These are phyloP conservation scores for Diploptera punctata DNA, from an alignment of 2,888 invertebrate genomes.

Conservation along the genomic window DNA sequence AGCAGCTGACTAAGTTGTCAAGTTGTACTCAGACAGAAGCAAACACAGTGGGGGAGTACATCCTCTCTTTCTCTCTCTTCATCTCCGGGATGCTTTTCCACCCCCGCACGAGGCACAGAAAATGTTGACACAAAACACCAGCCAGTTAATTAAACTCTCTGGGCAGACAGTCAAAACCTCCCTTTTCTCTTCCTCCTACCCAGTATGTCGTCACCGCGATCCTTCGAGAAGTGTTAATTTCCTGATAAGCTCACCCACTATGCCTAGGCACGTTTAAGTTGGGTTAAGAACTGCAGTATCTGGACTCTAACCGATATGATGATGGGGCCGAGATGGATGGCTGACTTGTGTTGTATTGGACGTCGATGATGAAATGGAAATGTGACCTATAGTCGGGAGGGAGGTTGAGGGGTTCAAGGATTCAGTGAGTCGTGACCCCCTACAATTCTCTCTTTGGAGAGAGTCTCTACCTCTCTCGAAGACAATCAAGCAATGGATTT, in stretches of 20 bases:
- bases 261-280: not conserved
- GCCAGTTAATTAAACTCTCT: constrained; percentile 51
- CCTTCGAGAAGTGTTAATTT: constrained; percentile 52
- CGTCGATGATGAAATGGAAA: no score
- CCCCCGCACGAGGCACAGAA: constrained; percentile 45
- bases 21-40: not conserved
- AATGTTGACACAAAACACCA: constrained; percentile 52
- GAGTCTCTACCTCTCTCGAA: no score
- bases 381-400: no score
- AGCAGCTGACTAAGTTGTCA: not conserved
- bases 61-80: constrained; percentile 19
- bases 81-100: constrained; percentile 8
- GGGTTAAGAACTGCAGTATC: constrained; percentile 15
- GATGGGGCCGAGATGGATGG: not conserved
- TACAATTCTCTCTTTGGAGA: no score
- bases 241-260: constrained; percentile 50
- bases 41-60: not conserved
- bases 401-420: no score
- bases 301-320: constrained; percentile 6
- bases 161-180: constrained; percentile 19
- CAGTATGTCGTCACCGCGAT: constrained; percentile 44
- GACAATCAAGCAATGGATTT: no score
- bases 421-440: no score
- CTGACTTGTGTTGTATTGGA: not conserved
- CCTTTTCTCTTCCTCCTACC: constrained; percentile 14